Evolutionary conservation across 2,113 vertebrate genomes (phyloP).

Genomic region (Syrmaticus mikado): DNA sequence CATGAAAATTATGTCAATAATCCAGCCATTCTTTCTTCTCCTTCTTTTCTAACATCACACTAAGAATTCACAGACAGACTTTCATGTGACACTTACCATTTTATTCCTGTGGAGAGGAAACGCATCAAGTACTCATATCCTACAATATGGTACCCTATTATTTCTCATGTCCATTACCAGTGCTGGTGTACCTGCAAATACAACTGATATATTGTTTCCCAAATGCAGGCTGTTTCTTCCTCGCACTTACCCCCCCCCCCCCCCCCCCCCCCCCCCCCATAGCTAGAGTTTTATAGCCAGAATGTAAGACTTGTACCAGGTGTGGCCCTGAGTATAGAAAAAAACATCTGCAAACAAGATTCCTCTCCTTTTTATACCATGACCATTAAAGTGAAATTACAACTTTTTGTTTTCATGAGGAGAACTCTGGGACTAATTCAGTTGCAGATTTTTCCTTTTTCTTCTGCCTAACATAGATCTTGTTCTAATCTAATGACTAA

Average conservation of each 20-base stretch:
- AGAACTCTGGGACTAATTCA: conserved; percentile 57
- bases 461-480: conserved; percentile 52
- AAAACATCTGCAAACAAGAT: conserved; percentile 57
- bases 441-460: conserved; percentile 47
- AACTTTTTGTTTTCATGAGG: conserved; percentile 53
- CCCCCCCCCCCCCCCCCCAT: no score
- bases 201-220: background rate
- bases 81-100: background rate
- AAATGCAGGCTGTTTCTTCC: background rate
- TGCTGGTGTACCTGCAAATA: background rate
- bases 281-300: background rate
- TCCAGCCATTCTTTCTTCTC: background rate
- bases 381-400: conserved; percentile 37
- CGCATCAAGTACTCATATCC: background rate
- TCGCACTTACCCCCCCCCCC: background rate
- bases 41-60: background rate
- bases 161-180: background rate
- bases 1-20: background rate
- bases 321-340: conserved; percentile 49
- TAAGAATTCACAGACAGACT: background rate
- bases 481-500: conserved; percentile 54
- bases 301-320: conserved; percentile 5
- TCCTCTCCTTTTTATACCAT: background rate
- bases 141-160: background rate
- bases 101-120: background rate